A percentile compares a stretch with the other conserved stretches of the same genome.
These are phyloP conservation scores for Archilochus colubris DNA, from an alignment of 2,113 vertebrate species.

Conservation along the genomic window DNA sequence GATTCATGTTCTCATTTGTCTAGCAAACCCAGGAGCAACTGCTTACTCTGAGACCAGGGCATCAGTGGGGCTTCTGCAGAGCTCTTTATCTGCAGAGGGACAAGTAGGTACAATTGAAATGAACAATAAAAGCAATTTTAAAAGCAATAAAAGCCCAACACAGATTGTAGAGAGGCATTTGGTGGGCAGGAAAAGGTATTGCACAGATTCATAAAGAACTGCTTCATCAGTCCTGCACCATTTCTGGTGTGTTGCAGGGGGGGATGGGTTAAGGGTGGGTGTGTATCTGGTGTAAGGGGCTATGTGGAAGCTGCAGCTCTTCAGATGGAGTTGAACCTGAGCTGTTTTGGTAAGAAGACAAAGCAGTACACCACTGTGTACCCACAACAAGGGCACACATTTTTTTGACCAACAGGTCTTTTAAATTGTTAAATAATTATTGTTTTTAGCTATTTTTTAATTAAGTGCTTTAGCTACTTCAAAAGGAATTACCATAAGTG, in stretches of 20 bases:
- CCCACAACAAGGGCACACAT: background rate
- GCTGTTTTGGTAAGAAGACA: background rate
- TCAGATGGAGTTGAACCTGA: background rate
- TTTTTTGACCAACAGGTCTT: background rate
- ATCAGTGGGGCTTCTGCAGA: background rate
- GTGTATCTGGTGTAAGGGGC: rapidly evolving
- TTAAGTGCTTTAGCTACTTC: background rate
- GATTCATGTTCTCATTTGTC: background rate
- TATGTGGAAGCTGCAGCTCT: background rate
- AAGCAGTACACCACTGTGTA: background rate
- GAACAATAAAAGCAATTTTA: background rate
- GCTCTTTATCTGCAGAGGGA: background rate
- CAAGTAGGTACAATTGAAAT: background rate
- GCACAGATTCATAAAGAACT: background rate
- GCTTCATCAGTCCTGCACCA: background rate
- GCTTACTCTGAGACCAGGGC: background rate
- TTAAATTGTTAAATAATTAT: background rate
- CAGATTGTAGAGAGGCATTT: background rate
- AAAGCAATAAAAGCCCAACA: background rate
- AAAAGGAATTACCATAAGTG: background rate
- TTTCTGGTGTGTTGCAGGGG: too few species aligned
- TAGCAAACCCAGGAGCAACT: background rate
- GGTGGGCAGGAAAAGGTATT: background rate
- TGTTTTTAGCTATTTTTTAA: background rate
- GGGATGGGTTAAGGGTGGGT: too few species aligned